A percentile compares a stretch with the other conserved stretches of the same genome.
Conservation (phyloP, 1,140 invertebrate species). For the Chironomus striatipennis region DNA sequence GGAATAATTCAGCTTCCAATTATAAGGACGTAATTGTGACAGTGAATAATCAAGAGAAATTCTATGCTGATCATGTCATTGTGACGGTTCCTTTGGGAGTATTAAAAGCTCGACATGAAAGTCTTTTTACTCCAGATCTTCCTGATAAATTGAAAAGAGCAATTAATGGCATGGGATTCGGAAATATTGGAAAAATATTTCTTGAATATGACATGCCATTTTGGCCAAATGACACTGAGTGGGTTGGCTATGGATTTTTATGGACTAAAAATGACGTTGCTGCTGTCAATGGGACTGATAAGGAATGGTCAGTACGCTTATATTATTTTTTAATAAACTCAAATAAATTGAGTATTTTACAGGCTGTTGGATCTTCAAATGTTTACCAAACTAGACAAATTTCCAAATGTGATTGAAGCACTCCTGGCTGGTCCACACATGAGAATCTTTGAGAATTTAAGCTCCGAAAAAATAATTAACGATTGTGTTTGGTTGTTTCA, state of each 20-base stretch:
- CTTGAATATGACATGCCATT: constrained; percentile 55
- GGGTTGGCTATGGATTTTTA: constrained; percentile 42
- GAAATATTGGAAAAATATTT: constrained; percentile 68
- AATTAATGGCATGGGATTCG: constrained; percentile 57
- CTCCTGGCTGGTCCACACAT: constrained; percentile 50
- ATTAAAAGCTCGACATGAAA: constrained; percentile 49
- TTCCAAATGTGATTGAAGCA: constrained; percentile 57
- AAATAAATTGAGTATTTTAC: constrained; percentile 31
- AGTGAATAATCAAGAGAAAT: constrained; percentile 50
- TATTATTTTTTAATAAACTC: no score
- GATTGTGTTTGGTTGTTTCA: constrained; percentile 40
- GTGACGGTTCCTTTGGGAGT: constrained; percentile 60
- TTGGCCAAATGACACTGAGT: constrained; percentile 44
- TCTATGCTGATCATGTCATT: constrained; percentile 55
- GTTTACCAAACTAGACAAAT: constrained; percentile 54
- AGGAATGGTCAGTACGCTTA: no score
- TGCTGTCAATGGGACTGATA: constrained; percentile 27
- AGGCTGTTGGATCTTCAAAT: constrained; percentile 57
- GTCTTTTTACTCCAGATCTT: constrained; percentile 52
- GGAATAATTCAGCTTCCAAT: constrained; percentile 28
- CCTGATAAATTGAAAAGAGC: constrained; percentile 49
- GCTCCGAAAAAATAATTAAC: constrained; percentile 41
- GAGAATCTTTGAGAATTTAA: constrained; percentile 46
- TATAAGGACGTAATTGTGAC: constrained; percentile 35
- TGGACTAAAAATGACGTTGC: constrained; percentile 45